These are phyloP conservation scores for Pachyseris speciosa DNA, from an alignment of 64 coral and sea anemone species.

Conservation along the genomic window DNA sequence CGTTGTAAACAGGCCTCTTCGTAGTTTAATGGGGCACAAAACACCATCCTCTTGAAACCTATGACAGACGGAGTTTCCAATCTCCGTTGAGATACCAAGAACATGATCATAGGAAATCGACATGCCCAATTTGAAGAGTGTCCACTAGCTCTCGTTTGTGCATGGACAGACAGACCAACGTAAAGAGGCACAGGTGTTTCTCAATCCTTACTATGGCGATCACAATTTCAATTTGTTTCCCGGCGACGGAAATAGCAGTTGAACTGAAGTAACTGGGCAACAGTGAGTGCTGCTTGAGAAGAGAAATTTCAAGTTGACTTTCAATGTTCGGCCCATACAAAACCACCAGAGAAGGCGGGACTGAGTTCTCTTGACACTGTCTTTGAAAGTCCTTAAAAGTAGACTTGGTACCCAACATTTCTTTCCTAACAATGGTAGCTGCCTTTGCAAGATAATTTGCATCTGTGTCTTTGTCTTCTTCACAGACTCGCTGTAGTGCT, in stretches of 20 bases:
- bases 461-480: not conserved
- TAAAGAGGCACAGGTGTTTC: not conserved
- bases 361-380: constrained; percentile 49
- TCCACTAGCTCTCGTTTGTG: constrained; percentile 16
- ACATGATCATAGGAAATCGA: constrained; percentile 51
- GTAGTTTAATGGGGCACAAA: not conserved
- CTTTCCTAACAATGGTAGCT: constrained; percentile 43
- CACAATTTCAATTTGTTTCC: not conserved
- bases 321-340: constrained; percentile 35
- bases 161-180: not conserved
- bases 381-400: constrained; percentile 48
- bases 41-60: constrained; percentile 18
- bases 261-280: not conserved
- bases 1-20: constrained; percentile 25
- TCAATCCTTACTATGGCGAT: not conserved
- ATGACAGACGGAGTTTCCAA: constrained; percentile 3
- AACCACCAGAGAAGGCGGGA: constrained; percentile 57
- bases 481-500: constrained; percentile 21
- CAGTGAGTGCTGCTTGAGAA: not conserved
- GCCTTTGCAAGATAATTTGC: constrained; percentile 53
- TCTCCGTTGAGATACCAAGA: constrained; percentile 16
- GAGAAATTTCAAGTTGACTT: not conserved
- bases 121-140: constrained; percentile 13
- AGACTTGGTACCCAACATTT: constrained; percentile 33
- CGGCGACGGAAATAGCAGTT: constrained; percentile 48